phyloP scores from a whole-genome alignment of 2,797 vertebrate species.

The Typhlichthys eigenmanni region DNA sequence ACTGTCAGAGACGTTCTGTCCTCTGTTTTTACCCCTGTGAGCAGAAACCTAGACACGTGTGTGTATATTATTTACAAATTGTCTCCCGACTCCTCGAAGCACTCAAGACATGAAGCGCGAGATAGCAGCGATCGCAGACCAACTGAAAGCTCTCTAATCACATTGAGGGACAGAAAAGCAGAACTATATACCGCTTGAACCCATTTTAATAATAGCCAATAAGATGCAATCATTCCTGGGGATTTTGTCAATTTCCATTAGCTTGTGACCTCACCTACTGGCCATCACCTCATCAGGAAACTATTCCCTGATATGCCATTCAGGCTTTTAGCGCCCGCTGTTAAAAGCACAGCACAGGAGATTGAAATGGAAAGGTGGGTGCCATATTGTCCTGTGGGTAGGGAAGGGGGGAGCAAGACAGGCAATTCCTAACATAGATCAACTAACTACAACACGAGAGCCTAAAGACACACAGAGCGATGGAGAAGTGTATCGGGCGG shows the following conservation, averaged over 20 bases:
- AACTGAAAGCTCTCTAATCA: constrained; percentile 20
- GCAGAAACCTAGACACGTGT: constrained; percentile 56
- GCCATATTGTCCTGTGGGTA: constrained; percentile 60
- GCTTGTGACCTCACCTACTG: constrained; percentile 60
- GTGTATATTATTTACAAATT: constrained; percentile 54
- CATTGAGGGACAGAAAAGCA: constrained; percentile 12
- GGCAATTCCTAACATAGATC: not conserved
- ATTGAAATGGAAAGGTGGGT: constrained; percentile 56
- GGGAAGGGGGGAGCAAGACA: not conserved
- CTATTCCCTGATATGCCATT: constrained; percentile 51
- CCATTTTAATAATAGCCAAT: constrained; percentile 48
- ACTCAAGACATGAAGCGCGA: constrained; percentile 21
- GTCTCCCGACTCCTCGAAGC: constrained; percentile 28
- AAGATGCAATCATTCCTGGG: constrained; percentile 25
- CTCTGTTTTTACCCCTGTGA: constrained; percentile 33
- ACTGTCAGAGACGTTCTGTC: not conserved
- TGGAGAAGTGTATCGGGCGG: constrained; percentile 15
- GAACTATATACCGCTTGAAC: constrained; percentile 17
- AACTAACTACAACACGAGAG: no score
- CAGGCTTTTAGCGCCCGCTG: constrained; percentile 56
- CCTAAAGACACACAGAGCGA: constrained; percentile 3
- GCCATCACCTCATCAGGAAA: constrained; percentile 60
- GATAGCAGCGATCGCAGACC: constrained; percentile 28
- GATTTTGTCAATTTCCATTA: constrained; percentile 52
- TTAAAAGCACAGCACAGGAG: constrained; percentile 44